Evolutionary conservation across 2,888 invertebrate species (phyloP).

Genomic region (Zaprionus lineosus): DNA sequence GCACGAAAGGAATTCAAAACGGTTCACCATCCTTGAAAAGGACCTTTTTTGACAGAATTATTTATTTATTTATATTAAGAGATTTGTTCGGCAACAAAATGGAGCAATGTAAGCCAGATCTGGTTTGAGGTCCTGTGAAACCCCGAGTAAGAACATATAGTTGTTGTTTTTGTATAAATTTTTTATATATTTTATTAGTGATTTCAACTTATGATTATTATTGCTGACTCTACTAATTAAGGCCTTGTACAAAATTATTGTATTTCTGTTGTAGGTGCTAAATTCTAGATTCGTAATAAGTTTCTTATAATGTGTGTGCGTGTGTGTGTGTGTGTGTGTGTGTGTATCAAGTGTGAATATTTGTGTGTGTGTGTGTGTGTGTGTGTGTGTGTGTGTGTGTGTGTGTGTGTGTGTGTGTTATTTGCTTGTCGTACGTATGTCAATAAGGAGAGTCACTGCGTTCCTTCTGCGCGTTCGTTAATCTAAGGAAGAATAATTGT

Average conservation of each 20-base stretch:
- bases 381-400: constrained; percentile 3
- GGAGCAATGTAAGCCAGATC: too few relatives aligned
- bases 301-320: constrained; percentile 21
- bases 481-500: constrained; percentile 47
- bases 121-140: neutral
- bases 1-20: too few relatives aligned
- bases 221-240: constrained; percentile 78
- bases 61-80: too few relatives aligned
- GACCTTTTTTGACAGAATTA: too few relatives aligned
- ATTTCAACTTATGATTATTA: constrained; percentile 73
- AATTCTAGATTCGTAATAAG: constrained; percentile 65
- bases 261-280: constrained; percentile 66
- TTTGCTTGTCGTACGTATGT: neutral
- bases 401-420: constrained; percentile 8
- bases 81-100: too few relatives aligned
- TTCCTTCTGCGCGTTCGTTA: constrained; percentile 54
- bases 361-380: constrained; percentile 5
- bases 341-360: constrained; percentile 16
- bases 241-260: constrained; percentile 78
- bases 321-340: constrained; percentile 6
- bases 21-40: too few relatives aligned
- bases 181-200: constrained; percentile 70
- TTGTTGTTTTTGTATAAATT: constrained; percentile 37
- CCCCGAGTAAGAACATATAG: neutral
- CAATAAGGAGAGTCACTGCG: constrained; percentile 29